phyloP scores from a whole-genome alignment of 2,888 invertebrate genomes.

The Calameuta idolon region DNA sequence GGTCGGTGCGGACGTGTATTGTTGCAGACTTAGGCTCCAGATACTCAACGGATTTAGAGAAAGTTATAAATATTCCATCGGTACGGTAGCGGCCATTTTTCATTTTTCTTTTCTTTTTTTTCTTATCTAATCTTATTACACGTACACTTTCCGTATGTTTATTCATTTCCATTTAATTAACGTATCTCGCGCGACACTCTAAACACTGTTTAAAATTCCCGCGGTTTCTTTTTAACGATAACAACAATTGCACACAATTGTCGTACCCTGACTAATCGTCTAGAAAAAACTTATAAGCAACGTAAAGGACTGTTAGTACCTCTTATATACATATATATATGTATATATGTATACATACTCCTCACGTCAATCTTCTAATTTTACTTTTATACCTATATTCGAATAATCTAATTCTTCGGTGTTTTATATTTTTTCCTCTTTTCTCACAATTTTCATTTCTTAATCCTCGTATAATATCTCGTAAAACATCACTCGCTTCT shows the following conservation, averaged over 20 bases:
- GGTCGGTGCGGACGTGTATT: background rate
- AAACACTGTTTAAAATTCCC: constrained; percentile 2
- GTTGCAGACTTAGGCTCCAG: background rate
- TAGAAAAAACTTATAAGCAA: background rate
- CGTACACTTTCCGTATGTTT: background rate
- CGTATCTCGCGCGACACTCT: background rate
- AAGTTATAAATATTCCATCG: background rate
- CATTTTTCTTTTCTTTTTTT: background rate
- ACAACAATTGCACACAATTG: background rate
- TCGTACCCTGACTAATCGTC: background rate
- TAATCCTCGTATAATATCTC: background rate
- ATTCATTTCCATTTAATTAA: background rate
- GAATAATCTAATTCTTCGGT: constrained; percentile 28
- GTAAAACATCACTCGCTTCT: constrained; percentile 50
- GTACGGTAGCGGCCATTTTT: background rate
- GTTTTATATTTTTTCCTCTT: constrained; percentile 24
- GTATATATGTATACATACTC: constrained; percentile 12
- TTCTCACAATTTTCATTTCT: constrained; percentile 10
- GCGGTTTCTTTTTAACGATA: constrained; percentile 8
- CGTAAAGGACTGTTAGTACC: background rate
- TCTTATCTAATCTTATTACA: background rate
- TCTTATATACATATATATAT: constrained; percentile 6
- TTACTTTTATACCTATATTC: background rate
- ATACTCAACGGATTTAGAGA: background rate
- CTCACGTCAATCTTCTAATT: background rate